Base-by-base conservation (phyloP, 2,888 invertebrate species). In the Odontothrips loti region DNA sequence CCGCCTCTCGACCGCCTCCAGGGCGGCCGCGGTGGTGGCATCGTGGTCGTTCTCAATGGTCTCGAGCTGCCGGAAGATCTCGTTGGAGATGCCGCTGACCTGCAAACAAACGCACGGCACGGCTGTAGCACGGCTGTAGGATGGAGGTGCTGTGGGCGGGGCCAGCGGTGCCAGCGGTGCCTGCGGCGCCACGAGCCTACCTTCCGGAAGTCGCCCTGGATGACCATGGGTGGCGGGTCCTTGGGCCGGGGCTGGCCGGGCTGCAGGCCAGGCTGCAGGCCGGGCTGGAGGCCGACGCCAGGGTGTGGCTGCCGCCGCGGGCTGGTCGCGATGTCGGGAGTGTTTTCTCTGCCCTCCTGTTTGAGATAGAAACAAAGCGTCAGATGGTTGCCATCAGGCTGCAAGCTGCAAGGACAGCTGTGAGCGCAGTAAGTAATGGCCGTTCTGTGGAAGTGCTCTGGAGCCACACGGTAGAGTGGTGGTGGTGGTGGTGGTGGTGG, bases 61-160 rank as follows among this genome's bases (percentile, higher is more conserved):
- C 90, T 97, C 96, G 92, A 97, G 95, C 92, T 97, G 96, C 86
- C 96, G 94, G 91, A 97, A 97, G 89, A 97, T 96, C 90, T 97
- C 97, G 87, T 95, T 95, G 89, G 96, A 96, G 87, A 97, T 97
- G 87, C 97, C 97, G 88, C 96, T 96, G 87, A 97, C 96, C 95
- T 95, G 89, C 80, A 88, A 88, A 84, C 85, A 84, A 84, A 82
- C 83, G 83, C 34, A 58, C 15, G 51, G 58, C 6, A 17, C 29
- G n/a, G 58, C 84, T 84, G n/a, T n/a, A n/a, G n/a, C n/a, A n/a
- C n/a, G n/a, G n/a, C n/a, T n/a, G n/a, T n/a, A n/a, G n/a, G n/a
- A n/a, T n/a, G n/a, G n/a, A n/a, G n/a, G n/a, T n/a, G n/a, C n/a
- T n/a, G n/a, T n/a, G n/a, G n/a, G n/a, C n/a, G n/a, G n/a, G n/a